These are phyloP conservation scores for Hydraecia micacea DNA, from an alignment of 2,888 invertebrate genomes.

Conservation along the genomic window DNA sequence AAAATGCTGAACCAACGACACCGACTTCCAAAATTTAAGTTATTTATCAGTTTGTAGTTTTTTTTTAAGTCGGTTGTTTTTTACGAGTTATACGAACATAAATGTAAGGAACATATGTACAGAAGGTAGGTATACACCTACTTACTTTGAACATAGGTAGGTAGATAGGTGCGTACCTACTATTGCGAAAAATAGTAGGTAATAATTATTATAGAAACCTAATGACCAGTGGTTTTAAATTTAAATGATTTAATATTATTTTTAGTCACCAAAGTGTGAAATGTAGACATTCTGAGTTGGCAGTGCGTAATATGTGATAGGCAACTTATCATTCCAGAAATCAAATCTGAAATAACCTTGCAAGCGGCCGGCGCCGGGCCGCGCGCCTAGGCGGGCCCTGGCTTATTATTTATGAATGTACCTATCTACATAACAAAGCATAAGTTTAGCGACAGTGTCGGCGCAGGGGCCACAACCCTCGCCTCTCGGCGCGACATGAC, in stretches of 20 bases:
- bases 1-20: no score
- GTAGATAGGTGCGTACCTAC: not conserved
- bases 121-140: not conserved
- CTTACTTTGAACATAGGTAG: not conserved
- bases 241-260: not conserved
- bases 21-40: no score
- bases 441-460: not conserved
- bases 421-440: constrained; percentile 32
- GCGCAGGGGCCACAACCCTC: constrained; percentile 14
- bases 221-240: no score
- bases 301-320: not conserved
- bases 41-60: no score
- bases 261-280: not conserved
- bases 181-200: not conserved
- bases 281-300: not conserved
- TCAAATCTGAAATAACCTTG: constrained; percentile 24
- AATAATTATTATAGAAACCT: not conserved
- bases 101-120: no score
- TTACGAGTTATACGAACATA: no score
- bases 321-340: constrained; percentile 23
- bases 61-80: no score
- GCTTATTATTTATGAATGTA: constrained; percentile 41
- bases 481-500: constrained; percentile 38
- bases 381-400: constrained; percentile 18
- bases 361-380: not conserved